A percentile compares a stretch with the other conserved stretches of the same genome.
Conservation (phyloP, 1,140 invertebrate genomes). For the Amphibalanus amphitrite region DNA sequence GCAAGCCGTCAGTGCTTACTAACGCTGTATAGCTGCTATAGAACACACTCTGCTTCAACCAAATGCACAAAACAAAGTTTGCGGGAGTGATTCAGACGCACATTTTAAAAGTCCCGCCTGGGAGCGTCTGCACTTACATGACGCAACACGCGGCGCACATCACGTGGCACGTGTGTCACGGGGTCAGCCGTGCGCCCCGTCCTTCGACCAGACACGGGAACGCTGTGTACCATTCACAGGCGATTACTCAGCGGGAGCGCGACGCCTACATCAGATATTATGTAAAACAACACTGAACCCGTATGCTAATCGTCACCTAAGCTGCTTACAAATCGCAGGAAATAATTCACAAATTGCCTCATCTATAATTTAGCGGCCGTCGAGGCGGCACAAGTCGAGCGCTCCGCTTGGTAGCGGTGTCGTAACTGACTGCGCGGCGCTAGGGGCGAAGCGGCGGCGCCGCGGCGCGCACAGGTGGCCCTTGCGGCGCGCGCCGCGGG, state of each 20-base stretch:
- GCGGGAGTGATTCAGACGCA: too few species aligned
- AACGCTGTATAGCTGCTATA: too few species aligned
- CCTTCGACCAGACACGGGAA: too few species aligned
- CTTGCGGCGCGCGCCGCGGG: not conserved
- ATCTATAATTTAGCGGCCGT: not conserved
- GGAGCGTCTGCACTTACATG: too few species aligned
- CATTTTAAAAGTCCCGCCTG: too few species aligned
- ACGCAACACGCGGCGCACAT: too few species aligned
- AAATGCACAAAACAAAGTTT: too few species aligned
- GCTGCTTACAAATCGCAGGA: not conserved
- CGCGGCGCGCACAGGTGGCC: too few species aligned
- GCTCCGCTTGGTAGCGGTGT: not conserved
- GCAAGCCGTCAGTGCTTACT: too few species aligned
- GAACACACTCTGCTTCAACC: too few species aligned
- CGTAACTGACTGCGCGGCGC: not conserved
- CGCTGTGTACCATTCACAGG: not conserved
- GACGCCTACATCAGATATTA: not conserved
- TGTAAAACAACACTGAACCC: not conserved
- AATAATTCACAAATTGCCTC: constrained; percentile 1
- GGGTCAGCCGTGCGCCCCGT: too few species aligned
- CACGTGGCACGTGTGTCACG: too few species aligned
- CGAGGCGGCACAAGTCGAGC: not conserved
- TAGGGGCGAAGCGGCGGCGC: not conserved
- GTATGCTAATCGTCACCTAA: not conserved
- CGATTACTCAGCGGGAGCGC: not conserved